Evolutionary conservation across 2,797 vertebrate species (phyloP).

Genomic region (Vireo griseus): DNA sequence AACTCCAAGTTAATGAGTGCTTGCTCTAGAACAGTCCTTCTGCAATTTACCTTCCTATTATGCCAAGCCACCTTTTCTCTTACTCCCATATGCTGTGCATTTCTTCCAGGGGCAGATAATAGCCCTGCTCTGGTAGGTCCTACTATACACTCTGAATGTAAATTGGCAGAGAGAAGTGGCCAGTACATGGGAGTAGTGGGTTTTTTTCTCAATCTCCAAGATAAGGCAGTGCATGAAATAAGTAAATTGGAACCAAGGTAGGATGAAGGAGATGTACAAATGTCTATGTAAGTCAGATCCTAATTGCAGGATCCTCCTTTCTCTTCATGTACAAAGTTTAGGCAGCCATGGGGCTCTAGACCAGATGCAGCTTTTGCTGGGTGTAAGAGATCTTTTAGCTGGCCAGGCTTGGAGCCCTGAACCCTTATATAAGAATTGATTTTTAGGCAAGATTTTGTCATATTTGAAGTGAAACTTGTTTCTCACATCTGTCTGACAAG

Average conservation of each 20-base stretch:
- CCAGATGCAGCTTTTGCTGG: background rate
- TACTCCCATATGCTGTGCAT: background rate
- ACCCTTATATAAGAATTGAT: background rate
- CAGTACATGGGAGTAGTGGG: background rate
- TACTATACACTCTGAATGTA: background rate
- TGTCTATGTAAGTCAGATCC: background rate
- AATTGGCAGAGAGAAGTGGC: background rate
- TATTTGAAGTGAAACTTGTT: background rate
- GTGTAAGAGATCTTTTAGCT: background rate
- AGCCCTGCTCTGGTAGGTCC: background rate
- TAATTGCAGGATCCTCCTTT: background rate
- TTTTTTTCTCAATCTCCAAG: background rate
- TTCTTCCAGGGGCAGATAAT: background rate
- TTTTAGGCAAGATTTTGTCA: background rate
- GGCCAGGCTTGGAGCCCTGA: background rate
- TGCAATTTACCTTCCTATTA: background rate
- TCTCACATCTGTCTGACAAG: background rate
- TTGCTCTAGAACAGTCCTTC: background rate
- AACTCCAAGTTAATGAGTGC: background rate
- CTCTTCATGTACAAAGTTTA: background rate
- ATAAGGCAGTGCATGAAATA: background rate
- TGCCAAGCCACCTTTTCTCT: background rate
- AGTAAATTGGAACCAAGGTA: background rate
- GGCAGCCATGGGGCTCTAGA: background rate
- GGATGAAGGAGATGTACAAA: background rate